Base-by-base conservation (phyloP, 37 sponge, comb jelly and placozoan genomes). In the Crambe crambe region DNA sequence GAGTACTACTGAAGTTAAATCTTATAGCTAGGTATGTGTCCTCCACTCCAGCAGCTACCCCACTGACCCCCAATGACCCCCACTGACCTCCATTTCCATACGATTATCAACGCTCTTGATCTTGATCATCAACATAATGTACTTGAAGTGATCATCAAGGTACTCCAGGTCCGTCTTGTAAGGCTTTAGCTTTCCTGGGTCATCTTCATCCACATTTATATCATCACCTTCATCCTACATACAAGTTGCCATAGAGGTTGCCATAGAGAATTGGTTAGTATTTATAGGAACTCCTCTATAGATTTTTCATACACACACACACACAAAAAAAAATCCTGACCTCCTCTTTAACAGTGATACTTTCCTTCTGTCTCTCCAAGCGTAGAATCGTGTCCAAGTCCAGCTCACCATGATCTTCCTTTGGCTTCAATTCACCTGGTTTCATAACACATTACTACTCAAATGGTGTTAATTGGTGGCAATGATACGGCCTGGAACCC, bases 91-190 rank as follows among this genome's bases (percentile, higher is more conserved):
- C 70, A 78, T 78, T 64, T 91, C 92, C 12, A 91, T 78, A 30
- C 83, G 56, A 23, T 59, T 21, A 27, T 91, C 91, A 40, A 91
- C 61, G 63, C 65, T 60, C 61, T 86, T 86, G 63, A 87, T 80
- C 32, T 83, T 87, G 38, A 83, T 58, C 58, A 31, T 38, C 38
- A 54, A 41, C 1, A 4, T 47, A 15, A 84, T 39, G 0, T 56
- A 60, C 59, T 80, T 59, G 56, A 93, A 82, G 40, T 89, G 81
- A 71, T 93, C 90, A 60, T 93, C 90, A 35, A 93, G 84, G 42
- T 93, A 93, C 43, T 93, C 94, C 29, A 93, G 73, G 65, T 93
- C 94, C 29, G 41, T 89, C 83, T 93, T 93, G 84, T 93, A 93
- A 58, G 94, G 87, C 42, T 81, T 89, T 22, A 93, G 77, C 39